Evolutionary conservation across 2,113 vertebrate species (phyloP), one percentile per base, ranked within the genome.

Genomic region (Solenodon paradoxus): DNA sequence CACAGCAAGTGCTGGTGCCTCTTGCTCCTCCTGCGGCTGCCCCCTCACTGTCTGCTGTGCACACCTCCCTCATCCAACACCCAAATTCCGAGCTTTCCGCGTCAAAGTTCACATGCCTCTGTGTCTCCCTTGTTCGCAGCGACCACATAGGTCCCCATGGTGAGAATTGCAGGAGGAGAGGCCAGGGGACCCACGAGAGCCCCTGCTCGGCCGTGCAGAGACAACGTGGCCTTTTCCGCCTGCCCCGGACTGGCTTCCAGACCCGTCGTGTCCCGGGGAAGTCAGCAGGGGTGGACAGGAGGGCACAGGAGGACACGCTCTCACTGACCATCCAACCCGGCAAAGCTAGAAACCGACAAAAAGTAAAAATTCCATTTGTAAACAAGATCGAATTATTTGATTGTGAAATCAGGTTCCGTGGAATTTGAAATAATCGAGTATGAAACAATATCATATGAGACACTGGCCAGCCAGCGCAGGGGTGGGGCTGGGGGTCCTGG

Each of bases 341-440:
- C 93, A 81, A 66, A 80, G 94, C 85, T 88, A 97, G 96, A 90
- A 94, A 88, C 96, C 3, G 90, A 95, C 94, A 97, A 90, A 96
- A 95, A 97, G 96, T 97, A 97, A 97, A 95, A 97, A 97, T 97
- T 97, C 97, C 97, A 94, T 95, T 94, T 97, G 96, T 97, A 97
- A 97, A 97, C 96, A 97, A 95, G 97, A 97, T 97, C 71, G 40
- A 96, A 97, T 97, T 97, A 97, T 97, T 97, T 90, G 96, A 96
- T 97, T 97, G 97, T 97, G 97, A 97, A 97, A 97, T 95, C 96
- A 20, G 84, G 93, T 94, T 90, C 95, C 96, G 0, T 97, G 97
- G 97, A 97, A 97, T 97, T 95, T 97, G 32, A 97, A 97, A 95
- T 96, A 90, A 97, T 97, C 97, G 95, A 97, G 95, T 97, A 96